Evolutionary conservation across 2,113 vertebrate species (phyloP), one percentile per base, ranked within the genome.

Genomic region (Misgurnus anguillicaudatus): DNA sequence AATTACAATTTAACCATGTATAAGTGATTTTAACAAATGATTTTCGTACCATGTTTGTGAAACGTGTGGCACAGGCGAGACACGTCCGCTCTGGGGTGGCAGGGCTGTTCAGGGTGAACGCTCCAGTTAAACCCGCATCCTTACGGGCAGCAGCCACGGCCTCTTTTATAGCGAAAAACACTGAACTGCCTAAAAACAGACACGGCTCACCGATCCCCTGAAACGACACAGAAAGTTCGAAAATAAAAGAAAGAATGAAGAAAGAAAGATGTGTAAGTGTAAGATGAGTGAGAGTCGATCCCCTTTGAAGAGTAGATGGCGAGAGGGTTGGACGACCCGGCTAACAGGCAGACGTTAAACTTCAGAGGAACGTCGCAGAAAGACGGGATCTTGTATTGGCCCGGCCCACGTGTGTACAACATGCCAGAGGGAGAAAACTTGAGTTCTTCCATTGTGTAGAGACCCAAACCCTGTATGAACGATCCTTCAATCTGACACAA

Each of bases 281-380:
- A n/a, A n/a, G n/a, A n/a, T n/a, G n/a, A n/a, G n/a, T n/a, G n/a
- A n/a, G 39, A n/a, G 53, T 63, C 3, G 62, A 82, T 90, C 86
- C 95, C 95, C 93, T 97, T 95, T 8, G 95, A 96, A 41, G 94
- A 94, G 82, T 95, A 95, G 90, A 96, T 95, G 73, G 94, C 94
- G 21, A 92, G 84, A 9, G 92, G 92, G 87, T 95, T 96, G 82
- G 89, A 6, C 4, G 88, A 87, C 82, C 91, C 63, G 0, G 92
- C 38, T 79, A 95, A 88, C 84, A 96, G 85, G 13, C 93, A 94
- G 61, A 96, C 88, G 47, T 92, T 94, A 57, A 96, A 90, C 10
- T 84, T 82, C 48, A 95, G 92, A 9, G 94, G 94, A 78, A 95
- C 79, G 61, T 96, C 94, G 80, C 94, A 95, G 19, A 95, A 85